phyloP scores from a whole-genome alignment of 2,113 vertebrate genomes.

The Dicaeum eximium region DNA sequence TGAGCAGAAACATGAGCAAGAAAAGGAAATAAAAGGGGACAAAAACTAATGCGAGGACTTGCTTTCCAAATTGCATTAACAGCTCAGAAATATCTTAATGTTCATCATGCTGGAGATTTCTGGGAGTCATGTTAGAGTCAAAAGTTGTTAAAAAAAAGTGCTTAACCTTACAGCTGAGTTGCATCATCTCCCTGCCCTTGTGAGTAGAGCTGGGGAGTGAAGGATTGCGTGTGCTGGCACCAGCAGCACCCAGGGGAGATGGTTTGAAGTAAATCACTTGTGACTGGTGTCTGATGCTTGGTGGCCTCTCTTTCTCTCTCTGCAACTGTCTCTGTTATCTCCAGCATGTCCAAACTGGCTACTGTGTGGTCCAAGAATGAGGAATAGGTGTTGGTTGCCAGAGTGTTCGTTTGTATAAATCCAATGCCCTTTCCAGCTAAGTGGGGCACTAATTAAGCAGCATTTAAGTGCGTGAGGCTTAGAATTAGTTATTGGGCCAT shows the following conservation, averaged over 20 bases:
- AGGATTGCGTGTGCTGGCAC: background rate
- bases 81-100: background rate
- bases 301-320: background rate
- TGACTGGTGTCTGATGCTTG: background rate
- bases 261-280: background rate
- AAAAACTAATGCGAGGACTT: rapidly evolving
- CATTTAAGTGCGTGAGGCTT: background rate
- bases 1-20: background rate
- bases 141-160: background rate
- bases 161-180: background rate
- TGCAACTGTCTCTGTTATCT: background rate
- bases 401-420: background rate
- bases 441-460: conserved; percentile 5
- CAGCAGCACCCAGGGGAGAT: background rate
- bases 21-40: background rate
- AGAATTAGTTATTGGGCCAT: background rate
- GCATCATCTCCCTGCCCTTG: background rate
- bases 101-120: background rate
- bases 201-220: background rate
- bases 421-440: background rate
- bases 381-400: background rate
- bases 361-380: background rate
- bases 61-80: background rate
- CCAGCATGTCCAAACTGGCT: background rate
- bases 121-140: background rate